A percentile compares a stretch with the other conserved stretches of the same genome.
Conservation (phyloP, 2,113 vertebrate species). For the Perca schrenkii region DNA sequence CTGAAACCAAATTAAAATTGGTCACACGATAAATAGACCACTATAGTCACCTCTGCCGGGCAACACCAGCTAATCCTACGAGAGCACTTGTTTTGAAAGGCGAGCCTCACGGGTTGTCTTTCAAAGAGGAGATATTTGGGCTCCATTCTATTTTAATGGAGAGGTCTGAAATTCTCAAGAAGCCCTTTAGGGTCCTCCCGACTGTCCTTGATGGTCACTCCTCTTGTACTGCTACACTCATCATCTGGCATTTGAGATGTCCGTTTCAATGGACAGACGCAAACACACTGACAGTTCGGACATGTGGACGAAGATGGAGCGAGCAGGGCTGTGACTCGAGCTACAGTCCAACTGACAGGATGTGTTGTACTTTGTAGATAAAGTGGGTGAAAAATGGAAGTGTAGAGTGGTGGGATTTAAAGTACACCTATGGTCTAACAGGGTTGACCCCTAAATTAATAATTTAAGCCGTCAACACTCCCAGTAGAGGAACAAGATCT, state of each 20-base stretch:
- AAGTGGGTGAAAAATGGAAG: conserved; percentile 58
- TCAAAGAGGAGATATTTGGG: conserved; percentile 70
- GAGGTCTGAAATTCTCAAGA: conserved; percentile 71
- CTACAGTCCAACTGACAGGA: conserved; percentile 25
- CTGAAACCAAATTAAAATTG: conserved; percentile 64
- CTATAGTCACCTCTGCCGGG: conserved; percentile 74
- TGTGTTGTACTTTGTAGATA: conserved; percentile 52
- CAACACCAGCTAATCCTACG: conserved; percentile 76
- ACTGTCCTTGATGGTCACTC: conserved; percentile 68
- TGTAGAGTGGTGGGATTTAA: conserved; percentile 47
- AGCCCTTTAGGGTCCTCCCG: conserved; percentile 57
- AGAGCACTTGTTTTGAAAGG: conserved; percentile 83
- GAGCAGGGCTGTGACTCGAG: conserved; percentile 28
- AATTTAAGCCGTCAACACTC: conserved; percentile 40
- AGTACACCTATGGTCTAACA: conserved; percentile 26
- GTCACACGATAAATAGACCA: conserved; percentile 65
- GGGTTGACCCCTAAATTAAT: conserved; percentile 45
- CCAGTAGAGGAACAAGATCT: conserved; percentile 9
- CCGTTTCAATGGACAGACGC: conserved; percentile 35
- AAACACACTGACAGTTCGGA: conserved; percentile 72
- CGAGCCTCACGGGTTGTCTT: conserved; percentile 58
- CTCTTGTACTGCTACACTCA: conserved; percentile 49
- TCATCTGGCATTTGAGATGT: conserved; percentile 64
- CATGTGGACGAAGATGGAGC: conserved; percentile 62
- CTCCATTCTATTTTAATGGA: conserved; percentile 79